Conservation (phyloP, 2,888 invertebrate species). For the Caenorhabditis uteleia region DNA sequence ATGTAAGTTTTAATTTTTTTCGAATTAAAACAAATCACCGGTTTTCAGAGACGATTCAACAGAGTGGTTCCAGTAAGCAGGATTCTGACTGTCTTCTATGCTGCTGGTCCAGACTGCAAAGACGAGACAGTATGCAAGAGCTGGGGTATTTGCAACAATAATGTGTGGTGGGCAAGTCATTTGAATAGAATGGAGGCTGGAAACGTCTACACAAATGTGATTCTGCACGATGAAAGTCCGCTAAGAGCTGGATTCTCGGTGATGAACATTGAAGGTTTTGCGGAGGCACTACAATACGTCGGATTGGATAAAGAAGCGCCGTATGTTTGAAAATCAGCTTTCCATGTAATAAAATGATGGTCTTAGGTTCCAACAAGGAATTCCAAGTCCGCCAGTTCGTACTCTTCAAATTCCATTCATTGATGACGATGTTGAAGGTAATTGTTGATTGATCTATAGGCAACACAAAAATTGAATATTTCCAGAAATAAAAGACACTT, state of each 20-base stretch:
- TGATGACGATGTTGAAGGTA: conserved; percentile 37
- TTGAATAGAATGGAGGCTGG: conserved; percentile 25
- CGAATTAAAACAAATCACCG: neutral
- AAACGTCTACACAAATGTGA: conserved; percentile 14
- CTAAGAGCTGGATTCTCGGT: conserved; percentile 38
- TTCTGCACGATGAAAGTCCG: conserved; percentile 17
- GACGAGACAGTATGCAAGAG: conserved; percentile 25
- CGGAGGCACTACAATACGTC: conserved; percentile 26
- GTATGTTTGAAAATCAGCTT: too few species aligned
- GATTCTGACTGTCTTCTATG: conserved; percentile 22
- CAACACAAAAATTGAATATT: conserved; percentile 1
- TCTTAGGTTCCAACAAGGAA: conserved; percentile 32
- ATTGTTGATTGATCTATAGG: neutral
- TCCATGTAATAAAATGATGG: too few species aligned
- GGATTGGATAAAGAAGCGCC: conserved; percentile 28
- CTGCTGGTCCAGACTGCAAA: neutral
- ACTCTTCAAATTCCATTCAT: conserved; percentile 36
- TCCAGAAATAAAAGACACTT: conserved; percentile 1
- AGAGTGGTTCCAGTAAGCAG: conserved; percentile 14
- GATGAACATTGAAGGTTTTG: conserved; percentile 36
- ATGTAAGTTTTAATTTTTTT: conserved; percentile 24
- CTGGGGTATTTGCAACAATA: conserved; percentile 43
- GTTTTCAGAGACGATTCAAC: conserved; percentile 20
- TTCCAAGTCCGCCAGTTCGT: conserved; percentile 43
- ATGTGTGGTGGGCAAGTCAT: conserved; percentile 52